These are phyloP conservation scores for Phorcus lineatus DNA, from an alignment of 2,888 invertebrate genomes.

Conservation along the genomic window DNA sequence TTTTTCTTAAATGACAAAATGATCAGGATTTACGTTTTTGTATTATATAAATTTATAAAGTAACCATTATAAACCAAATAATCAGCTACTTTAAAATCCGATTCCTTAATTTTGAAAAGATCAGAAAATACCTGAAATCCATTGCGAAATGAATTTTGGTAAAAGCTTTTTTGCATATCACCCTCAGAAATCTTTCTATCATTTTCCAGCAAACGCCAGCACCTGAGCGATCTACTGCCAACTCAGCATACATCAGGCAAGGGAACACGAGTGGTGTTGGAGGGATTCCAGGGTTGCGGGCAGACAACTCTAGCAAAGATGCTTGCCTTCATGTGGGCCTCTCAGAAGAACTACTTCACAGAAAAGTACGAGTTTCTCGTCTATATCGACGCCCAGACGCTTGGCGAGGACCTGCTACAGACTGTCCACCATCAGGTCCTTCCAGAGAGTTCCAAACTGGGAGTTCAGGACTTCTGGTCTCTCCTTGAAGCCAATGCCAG, in stretches of 20 bases:
- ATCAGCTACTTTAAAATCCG: too few species aligned
- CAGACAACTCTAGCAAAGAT: constrained; percentile 64
- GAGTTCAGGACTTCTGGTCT: constrained; percentile 57
- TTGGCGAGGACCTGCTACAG: constrained; percentile 14
- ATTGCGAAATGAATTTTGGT: not conserved
- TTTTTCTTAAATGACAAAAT: too few species aligned
- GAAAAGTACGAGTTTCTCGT: constrained; percentile 52
- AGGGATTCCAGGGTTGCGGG: constrained; percentile 68
- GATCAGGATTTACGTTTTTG: too few species aligned
- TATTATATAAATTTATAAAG: too few species aligned
- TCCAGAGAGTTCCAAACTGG: constrained; percentile 54
- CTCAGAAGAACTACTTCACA: constrained; percentile 49
- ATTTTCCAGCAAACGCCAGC: constrained; percentile 50
- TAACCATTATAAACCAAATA: too few species aligned
- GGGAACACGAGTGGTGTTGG: constrained; percentile 59
- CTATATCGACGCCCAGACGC: constrained; percentile 48
- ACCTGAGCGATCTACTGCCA: constrained; percentile 53
- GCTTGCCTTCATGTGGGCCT: constrained; percentile 66
- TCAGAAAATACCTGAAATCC: too few species aligned
- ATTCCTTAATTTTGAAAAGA: too few species aligned
- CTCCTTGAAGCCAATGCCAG: constrained; percentile 56
- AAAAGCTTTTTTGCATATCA: not conserved
- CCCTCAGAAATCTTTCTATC: too few species aligned
- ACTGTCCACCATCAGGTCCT: constrained; percentile 58
- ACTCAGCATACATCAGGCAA: constrained; percentile 41